A percentile compares a stretch with the other conserved stretches of the same genome.
phyloP scores from a whole-genome alignment of 2,888 invertebrate species.

The Gonocerus acuteangulatus region DNA sequence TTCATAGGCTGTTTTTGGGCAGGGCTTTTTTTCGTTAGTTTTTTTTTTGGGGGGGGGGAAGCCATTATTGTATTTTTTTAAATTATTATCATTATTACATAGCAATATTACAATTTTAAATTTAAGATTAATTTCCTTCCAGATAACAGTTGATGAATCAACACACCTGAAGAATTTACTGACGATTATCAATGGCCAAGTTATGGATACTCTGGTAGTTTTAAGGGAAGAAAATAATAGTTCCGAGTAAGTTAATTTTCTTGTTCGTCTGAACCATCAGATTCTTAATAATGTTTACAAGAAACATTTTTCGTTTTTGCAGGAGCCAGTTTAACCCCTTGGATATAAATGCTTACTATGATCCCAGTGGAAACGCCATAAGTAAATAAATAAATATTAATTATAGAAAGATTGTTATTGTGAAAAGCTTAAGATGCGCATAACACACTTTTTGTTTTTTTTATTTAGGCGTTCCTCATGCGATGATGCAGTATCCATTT shows the following conservation, averaged over 20 bases:
- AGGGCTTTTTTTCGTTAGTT: too few relatives aligned
- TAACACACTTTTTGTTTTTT: too few relatives aligned
- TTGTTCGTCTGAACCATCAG: background rate
- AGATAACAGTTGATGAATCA: conserved; percentile 23
- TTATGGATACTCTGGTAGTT: background rate
- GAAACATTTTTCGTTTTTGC: too few relatives aligned
- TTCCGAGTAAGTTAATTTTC: background rate
- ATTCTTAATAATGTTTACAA: background rate
- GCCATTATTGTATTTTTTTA: too few relatives aligned
- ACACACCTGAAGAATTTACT: conserved; percentile 20
- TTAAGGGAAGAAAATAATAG: background rate
- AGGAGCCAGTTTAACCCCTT: conserved; percentile 49
- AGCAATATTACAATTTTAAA: too few relatives aligned
- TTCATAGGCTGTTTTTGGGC: too few relatives aligned
- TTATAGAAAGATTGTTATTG: too few relatives aligned
- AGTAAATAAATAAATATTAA: conserved; percentile 63
- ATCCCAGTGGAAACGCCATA: conserved; percentile 63
- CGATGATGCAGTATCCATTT: conserved; percentile 51
- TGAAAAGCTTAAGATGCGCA: too few relatives aligned
- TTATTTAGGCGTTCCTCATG: conserved; percentile 31
- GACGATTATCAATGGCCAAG: background rate
- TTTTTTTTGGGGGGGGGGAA: too few relatives aligned
- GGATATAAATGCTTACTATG: conserved; percentile 66
- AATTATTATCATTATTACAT: too few relatives aligned
- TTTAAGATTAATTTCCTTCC: conserved; percentile 5